These are phyloP conservation scores for Procavia capensis DNA, from an alignment of 2,113 vertebrate genomes.

Conservation along the genomic window DNA sequence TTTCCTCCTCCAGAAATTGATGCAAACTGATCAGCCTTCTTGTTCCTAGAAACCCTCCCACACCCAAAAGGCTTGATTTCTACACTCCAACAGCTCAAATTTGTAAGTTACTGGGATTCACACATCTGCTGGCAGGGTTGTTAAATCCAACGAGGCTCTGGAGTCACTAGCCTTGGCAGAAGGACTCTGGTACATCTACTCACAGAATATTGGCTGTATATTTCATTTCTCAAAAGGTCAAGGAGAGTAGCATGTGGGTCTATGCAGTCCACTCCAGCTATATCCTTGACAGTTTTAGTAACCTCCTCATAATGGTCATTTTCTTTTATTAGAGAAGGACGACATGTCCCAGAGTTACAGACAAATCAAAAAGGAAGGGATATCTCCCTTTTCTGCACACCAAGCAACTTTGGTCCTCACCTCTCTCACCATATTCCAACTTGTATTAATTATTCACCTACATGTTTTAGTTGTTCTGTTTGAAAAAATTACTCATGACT, in stretches of 20 bases:
- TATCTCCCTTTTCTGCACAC: not conserved
- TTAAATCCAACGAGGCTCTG: conserved; percentile 59
- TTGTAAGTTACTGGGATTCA: conserved; percentile 10
- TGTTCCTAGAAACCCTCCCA: not conserved
- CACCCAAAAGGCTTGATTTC: not conserved
- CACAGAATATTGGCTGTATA: conserved; percentile 29
- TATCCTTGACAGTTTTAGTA: not conserved
- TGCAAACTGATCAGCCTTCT: not conserved
- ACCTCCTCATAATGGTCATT: not conserved
- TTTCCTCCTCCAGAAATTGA: not conserved
- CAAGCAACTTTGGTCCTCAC: not conserved
- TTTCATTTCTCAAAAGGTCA: conserved; percentile 54
- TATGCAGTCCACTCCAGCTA: not conserved
- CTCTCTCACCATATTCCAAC: not conserved
- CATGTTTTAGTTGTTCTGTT: not conserved
- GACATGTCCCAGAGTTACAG: not conserved
- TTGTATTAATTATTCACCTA: not conserved
- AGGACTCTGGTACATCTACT: conserved; percentile 31
- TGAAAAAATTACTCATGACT: not conserved
- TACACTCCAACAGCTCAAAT: not conserved
- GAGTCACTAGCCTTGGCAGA: conserved; percentile 58
- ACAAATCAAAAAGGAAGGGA: not conserved
- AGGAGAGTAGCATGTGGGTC: not conserved
- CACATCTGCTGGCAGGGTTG: conserved; percentile 19
- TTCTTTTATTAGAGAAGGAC: not conserved